A percentile compares a stretch with the other conserved stretches of the same genome.
These are phyloP conservation scores for Desmodus rotundus DNA, from an alignment of 2,113 vertebrate species.

Conservation along the genomic window DNA sequence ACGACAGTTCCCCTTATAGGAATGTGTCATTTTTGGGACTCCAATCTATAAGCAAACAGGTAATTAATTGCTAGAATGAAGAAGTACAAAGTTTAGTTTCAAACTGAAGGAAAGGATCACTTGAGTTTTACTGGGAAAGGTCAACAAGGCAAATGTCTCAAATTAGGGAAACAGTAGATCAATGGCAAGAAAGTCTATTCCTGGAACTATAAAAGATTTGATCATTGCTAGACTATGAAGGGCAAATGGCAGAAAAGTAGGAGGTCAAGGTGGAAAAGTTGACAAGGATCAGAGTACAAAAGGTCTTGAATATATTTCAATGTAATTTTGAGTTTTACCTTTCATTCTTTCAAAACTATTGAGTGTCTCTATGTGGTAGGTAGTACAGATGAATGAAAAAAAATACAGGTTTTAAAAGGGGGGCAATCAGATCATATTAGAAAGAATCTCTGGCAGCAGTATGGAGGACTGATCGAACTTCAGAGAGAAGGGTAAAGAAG, in stretches of 20 bases:
- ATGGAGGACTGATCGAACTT: no score
- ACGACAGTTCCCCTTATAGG: neutral
- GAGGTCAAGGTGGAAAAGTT: neutral
- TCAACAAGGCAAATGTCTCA: neutral
- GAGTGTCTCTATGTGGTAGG: neutral
- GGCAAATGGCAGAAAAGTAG: neutral
- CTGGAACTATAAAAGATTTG: neutral
- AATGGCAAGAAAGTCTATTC: neutral
- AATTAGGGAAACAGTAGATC: neutral
- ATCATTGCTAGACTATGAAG: neutral
- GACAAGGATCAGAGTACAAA: neutral
- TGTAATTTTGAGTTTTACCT: neutral
- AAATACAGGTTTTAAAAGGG: neutral
- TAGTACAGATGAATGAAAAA: neutral
- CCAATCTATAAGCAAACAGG: neutral
- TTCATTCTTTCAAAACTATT: neutral
- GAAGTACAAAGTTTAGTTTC: neutral
- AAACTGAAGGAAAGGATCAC: neutral
- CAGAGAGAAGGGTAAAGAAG: neutral
- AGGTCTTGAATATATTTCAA: neutral
- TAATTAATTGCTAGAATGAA: neutral
- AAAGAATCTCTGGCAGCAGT: neutral
- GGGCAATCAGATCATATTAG: neutral
- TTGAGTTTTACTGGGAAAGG: neutral
- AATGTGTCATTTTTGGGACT: neutral